Base-by-base conservation (phyloP, 1,140 invertebrate species). In the Drosophila auraria region DNA sequence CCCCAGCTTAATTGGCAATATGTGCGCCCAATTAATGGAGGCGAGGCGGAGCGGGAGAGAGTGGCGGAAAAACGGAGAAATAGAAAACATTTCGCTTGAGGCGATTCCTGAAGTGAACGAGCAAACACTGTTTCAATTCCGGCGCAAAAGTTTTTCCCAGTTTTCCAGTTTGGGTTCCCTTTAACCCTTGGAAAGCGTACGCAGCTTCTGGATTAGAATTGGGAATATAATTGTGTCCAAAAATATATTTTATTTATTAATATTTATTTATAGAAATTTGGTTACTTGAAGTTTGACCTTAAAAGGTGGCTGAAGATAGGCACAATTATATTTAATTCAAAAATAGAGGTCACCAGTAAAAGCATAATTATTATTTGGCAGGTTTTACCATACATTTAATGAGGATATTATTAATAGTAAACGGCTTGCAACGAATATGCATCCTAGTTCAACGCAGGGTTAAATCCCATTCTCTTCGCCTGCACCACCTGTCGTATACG, bases 1-100 rank as follows among this genome's bases (percentile, higher is more conserved):
- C 66, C 81, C 73, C 61, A 78, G 78, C 70, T 64, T 87, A 87
- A 87, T 90, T 87, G 84, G 84, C 84, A 87, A 87, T 84, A 82
- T 89, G 81, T 76, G 83, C 77, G 50, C 83, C 83, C 83, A 87
- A 87, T 87, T 82, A 87, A 82, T 87, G 83, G 62, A 12, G 38
- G 49, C 49, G 51, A 36, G 74, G 61, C 62, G 49, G 44, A 56
- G 57, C 51, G 66, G 27, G 27, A 45, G 53, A 69, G 54, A 44
- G 78, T 53, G 75, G 65, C 50, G 54, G 63, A 68, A 69, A 51
- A 79, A 45, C 14, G 23, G 27, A 33, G 42, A 58, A 59, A 60
- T 40, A 42, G 27, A 65, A 80, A 59, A 23, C 27, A 61, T 54
- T 78, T 49, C 23, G 36, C 63, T 33, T 12, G 54, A 49, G 56